Base-by-base conservation (phyloP, 1,140 invertebrate species). In the Dinoponera quadriceps region DNA sequence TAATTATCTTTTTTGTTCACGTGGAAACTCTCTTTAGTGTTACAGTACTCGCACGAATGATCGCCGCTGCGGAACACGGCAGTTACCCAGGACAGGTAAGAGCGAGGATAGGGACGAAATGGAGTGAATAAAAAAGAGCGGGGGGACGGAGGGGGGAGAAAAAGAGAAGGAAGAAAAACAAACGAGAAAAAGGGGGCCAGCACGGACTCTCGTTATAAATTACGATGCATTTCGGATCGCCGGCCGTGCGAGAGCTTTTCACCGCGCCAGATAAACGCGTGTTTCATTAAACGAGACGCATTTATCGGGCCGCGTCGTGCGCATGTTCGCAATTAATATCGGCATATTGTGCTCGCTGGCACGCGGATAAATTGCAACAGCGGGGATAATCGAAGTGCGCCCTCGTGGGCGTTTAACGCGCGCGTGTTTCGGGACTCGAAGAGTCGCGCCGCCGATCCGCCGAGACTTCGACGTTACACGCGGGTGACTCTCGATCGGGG, bases 311-410 rank as follows among this genome's bases (percentile, higher is more conserved):
- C 33, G n/a, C 51, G 75, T 80, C 75, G 75, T 57, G 75, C 51
- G 75, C 75, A 80, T 80, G 75, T 71, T 80, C 75, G 65, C 75
- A 80, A 80, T 80, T 80, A 80, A 80, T 80, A 80, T 80, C 75
- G 51, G 75, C 75, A 71, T 71, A 80, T 80, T 80, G 75, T 80
- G 51, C 65, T 57, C 20, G 65, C 75, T 66, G 74, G 74, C 48
- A 77, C 48, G 62, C 65, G 65, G 65, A 80, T 80, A 80, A 80
- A 80, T 80, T 71, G 75, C 75, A 71, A 69, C 75, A 71, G 33
- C 25, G 60, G 18, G 59, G 59, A 81, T 65, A 63, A 81, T 62
- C 65, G 66, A 66, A 63, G 22, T 49, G 55, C 16, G 33, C 44
- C 48, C 44, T 69, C 48, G 63, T 72, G 77, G 81, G 49, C 65